A percentile compares a stretch with the other conserved stretches of the same genome.
Evolutionary conservation across 2,888 invertebrate genomes (phyloP).

Genomic region (Philonicus albiceps): DNA sequence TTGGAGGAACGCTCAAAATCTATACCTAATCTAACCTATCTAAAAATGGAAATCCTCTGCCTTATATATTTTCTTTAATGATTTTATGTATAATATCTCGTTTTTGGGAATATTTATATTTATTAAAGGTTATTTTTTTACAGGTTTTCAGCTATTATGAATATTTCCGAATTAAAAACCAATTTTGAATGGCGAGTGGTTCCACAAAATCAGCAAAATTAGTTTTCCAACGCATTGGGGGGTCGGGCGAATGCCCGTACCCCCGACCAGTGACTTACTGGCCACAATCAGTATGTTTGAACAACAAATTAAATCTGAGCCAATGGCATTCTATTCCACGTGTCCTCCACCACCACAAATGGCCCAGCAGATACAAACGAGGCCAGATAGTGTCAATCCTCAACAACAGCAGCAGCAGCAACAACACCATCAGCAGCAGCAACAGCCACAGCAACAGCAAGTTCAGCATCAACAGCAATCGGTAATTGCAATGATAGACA

Average conservation of each 20-base stretch:
- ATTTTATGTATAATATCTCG: not conserved
- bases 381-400: not conserved
- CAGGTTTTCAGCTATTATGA: slow-evolving; percentile 34
- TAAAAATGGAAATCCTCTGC: too few species aligned
- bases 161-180: not conserved
- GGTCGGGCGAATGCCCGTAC: slow-evolving; percentile 71
- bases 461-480: slow-evolving; percentile 65
- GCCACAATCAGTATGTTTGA: slow-evolving; percentile 74
- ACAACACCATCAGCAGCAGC: slow-evolving; percentile 54
- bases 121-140: not conserved
- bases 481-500: slow-evolving; percentile 53
- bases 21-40: too few species aligned
- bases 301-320: slow-evolving; percentile 75
- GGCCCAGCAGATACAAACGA: slow-evolving; percentile 51
- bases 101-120: not conserved
- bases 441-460: slow-evolving; percentile 53
- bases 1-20: too few species aligned
- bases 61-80: not conserved
- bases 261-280: slow-evolving; percentile 70
- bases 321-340: slow-evolving; percentile 70
- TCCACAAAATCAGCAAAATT: slow-evolving; percentile 62
- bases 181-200: slow-evolving; percentile 46
- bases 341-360: slow-evolving; percentile 57
- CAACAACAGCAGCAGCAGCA: slow-evolving; percentile 60
- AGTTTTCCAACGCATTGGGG: slow-evolving; percentile 71